Conservation (phyloP, 2,888 invertebrate species). For the Omphaloscelis lunosa region DNA sequence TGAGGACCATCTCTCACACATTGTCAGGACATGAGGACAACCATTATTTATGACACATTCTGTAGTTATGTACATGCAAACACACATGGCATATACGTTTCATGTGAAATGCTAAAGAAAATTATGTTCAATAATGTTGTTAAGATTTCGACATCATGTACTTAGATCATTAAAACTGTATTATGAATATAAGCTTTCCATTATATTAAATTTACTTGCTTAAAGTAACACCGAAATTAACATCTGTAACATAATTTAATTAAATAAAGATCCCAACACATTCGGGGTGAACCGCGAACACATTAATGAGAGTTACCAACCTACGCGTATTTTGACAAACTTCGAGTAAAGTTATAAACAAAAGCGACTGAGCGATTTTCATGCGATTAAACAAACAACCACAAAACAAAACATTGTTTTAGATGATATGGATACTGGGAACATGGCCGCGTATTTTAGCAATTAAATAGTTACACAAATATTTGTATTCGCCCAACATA, state of each 20-base stretch:
- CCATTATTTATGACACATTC: constrained; percentile 49
- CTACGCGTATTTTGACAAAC: constrained; percentile 46
- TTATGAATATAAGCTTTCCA: constrained; percentile 11
- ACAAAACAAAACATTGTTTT: constrained; percentile 56
- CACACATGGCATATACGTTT: background rate
- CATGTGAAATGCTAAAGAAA: background rate
- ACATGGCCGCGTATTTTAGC: constrained; percentile 46
- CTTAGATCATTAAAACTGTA: constrained; percentile 30
- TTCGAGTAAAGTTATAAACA: constrained; percentile 54
- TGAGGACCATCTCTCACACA: constrained; percentile 44
- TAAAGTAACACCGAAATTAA: constrained; percentile 28
- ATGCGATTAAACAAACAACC: constrained; percentile 61
- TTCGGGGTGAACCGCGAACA: constrained; percentile 42
- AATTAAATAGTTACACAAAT: constrained; percentile 60
- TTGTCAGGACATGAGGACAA: constrained; percentile 39
- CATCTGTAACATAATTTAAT: constrained; percentile 42
- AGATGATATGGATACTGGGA: constrained; percentile 47
- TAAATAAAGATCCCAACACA: constrained; percentile 40
- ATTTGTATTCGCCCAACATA: constrained; percentile 61
- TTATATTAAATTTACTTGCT: constrained; percentile 22
- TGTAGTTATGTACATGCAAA: constrained; percentile 11
- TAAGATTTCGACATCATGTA: background rate
- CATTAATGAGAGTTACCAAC: constrained; percentile 33
- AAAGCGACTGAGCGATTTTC: constrained; percentile 55
- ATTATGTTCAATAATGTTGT: background rate